Evolutionary conservation across 1,140 invertebrate genomes (phyloP).

Genomic region (Rhyzopertha dominica): DNA sequence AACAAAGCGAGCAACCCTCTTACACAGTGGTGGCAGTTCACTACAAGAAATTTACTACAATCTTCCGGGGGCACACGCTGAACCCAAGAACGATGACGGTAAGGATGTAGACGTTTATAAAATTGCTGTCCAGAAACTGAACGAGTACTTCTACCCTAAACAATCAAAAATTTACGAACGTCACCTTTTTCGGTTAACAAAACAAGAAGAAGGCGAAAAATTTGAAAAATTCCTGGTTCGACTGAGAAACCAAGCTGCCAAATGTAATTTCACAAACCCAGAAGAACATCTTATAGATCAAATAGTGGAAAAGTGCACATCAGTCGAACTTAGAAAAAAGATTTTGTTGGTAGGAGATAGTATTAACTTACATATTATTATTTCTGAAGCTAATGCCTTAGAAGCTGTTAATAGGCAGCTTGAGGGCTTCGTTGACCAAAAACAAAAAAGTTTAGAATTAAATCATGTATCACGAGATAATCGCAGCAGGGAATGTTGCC

Average conservation of each 20-base stretch:
- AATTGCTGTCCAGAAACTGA: constrained; percentile 9
- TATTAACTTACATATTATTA: constrained; percentile 3
- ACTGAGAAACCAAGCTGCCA: constrained; percentile 31
- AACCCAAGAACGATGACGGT: not conserved
- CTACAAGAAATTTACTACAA: constrained; percentile 38
- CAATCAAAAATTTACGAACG: constrained; percentile 26
- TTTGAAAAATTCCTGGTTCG: constrained; percentile 29
- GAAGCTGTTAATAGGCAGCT: constrained; percentile 22
- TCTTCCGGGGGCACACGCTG: constrained; percentile 27
- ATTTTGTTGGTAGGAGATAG: constrained; percentile 8
- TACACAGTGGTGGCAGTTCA: constrained; percentile 28
- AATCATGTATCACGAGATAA: too few relatives aligned
- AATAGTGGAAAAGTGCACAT: constrained; percentile 30
- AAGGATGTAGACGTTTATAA: constrained; percentile 12
- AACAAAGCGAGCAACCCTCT: constrained; percentile 32
- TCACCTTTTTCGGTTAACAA: constrained; percentile 33
- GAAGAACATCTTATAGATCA: constrained; percentile 29
- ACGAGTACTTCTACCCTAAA: constrained; percentile 6
- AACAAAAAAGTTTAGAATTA: constrained; percentile 16
- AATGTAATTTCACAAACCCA: constrained; percentile 26
- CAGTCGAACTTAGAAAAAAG: constrained; percentile 27
- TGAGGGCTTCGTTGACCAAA: constrained; percentile 21
- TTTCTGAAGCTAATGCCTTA: constrained; percentile 31
- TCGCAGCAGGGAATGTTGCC: constrained; percentile 4
- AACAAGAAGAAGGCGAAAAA: constrained; percentile 19